Percentiles rank a stretch among this genome's conserved stretches.
Evolutionary conservation across 1,140 invertebrate genomes (phyloP).

Genomic region (Pentalonia nigronervosa): DNA sequence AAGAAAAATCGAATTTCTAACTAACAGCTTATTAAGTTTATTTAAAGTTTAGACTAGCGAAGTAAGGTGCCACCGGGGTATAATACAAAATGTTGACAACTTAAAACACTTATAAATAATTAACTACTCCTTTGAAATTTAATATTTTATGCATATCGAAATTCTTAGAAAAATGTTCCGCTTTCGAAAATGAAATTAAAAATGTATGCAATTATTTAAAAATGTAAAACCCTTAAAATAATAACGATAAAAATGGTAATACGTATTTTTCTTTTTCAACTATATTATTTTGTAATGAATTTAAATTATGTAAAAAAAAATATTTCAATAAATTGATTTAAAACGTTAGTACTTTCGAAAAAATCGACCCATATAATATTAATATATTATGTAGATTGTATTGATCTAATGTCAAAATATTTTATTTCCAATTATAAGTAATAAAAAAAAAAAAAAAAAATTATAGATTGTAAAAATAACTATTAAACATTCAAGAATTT

Average conservation of each 20-base stretch:
- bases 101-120: background rate
- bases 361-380: background rate
- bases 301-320: background rate
- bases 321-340: too few species aligned
- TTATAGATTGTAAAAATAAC: background rate
- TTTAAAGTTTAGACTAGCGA: background rate
- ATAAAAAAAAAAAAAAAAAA: background rate
- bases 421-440: background rate
- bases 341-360: background rate
- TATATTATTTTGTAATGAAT: background rate
- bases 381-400: background rate
- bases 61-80: background rate
- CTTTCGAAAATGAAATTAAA: background rate
- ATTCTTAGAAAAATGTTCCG: background rate
- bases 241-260: background rate
- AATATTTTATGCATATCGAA: background rate
- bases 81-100: background rate
- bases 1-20: background rate
- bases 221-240: background rate
- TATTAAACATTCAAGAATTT: background rate
- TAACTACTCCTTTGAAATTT: background rate
- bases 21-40: background rate
- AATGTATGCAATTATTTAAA: background rate
- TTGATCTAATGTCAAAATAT: background rate
- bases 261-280: too few species aligned